Evolutionary conservation across 1,140 invertebrate genomes (phyloP).

Genomic region (Galleria mellonella): DNA sequence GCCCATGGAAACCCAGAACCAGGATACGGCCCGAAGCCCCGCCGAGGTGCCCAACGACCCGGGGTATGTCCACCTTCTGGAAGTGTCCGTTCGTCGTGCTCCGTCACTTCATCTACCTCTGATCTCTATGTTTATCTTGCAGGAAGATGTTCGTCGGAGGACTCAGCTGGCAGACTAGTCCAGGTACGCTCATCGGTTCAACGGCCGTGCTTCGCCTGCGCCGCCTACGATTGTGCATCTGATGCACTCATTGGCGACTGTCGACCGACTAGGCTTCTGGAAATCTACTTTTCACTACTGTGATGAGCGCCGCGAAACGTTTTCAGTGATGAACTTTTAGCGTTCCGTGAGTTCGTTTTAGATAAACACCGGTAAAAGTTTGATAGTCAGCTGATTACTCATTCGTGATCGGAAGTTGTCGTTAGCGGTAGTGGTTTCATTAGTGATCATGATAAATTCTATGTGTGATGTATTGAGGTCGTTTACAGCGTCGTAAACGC

Average conservation of each 20-base stretch:
- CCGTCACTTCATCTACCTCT: constrained; percentile 28
- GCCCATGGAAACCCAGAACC: constrained; percentile 82
- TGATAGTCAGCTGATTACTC: constrained; percentile 67
- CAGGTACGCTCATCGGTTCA: constrained; percentile 84
- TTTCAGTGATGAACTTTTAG: constrained; percentile 41
- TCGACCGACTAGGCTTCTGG: constrained; percentile 33
- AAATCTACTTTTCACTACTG: constrained; percentile 21
- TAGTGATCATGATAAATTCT: constrained; percentile 28
- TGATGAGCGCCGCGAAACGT: constrained; percentile 23
- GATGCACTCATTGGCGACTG: constrained; percentile 44
- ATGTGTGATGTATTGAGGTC: constrained; percentile 19
- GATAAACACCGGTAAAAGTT: constrained; percentile 65
- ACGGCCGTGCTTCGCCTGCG: constrained; percentile 32
- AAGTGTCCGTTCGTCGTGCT: constrained; percentile 24
- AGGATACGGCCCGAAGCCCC: constrained; percentile 84
- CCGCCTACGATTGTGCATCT: constrained; percentile 48
- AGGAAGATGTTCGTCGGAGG: constrained; percentile 99
- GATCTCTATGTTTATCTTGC: constrained; percentile 78
- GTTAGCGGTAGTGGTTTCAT: constrained; percentile 19
- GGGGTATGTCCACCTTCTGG: constrained; percentile 79
- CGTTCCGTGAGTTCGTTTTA: constrained; percentile 15
- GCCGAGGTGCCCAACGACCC: constrained; percentile 92
- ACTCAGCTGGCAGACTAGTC: constrained; percentile 99
- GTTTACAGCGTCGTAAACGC: constrained; percentile 19
- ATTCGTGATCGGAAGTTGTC: constrained; percentile 33